Evolutionary conservation across 2,797 vertebrate genomes (phyloP).

Genomic region (Glyptemys insculpta): DNA sequence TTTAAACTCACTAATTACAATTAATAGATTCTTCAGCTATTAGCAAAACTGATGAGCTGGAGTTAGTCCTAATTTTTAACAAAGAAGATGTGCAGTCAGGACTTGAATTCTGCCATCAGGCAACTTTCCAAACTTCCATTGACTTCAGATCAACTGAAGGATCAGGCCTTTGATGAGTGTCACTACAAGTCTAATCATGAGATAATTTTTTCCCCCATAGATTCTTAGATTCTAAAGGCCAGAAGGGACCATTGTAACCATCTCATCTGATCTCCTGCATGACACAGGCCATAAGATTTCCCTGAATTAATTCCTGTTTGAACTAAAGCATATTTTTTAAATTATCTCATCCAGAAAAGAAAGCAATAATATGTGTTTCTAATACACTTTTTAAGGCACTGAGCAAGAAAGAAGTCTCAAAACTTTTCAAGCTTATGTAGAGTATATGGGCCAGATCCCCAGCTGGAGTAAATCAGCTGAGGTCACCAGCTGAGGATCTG

Average conservation of each 20-base stretch:
- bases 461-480: neutral
- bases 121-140: constrained; percentile 64
- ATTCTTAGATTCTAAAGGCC: neutral
- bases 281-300: neutral
- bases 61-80: constrained; percentile 77
- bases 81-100: constrained; percentile 68
- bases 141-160: constrained; percentile 61
- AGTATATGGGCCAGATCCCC: neutral
- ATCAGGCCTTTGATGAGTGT: constrained; percentile 47
- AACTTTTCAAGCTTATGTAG: neutral
- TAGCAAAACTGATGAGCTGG: constrained; percentile 74
- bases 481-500: constrained; percentile 26
- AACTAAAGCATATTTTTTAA: neutral
- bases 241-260: neutral
- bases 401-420: neutral
- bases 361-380: neutral
- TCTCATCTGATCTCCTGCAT: neutral
- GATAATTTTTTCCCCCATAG: neutral
- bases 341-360: neutral
- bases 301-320: neutral
- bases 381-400: neutral
- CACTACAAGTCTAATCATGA: constrained; percentile 15
- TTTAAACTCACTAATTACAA: constrained; percentile 77
- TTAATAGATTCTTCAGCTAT: constrained; percentile 70
- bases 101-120: constrained; percentile 66